A percentile compares a stretch with the other conserved stretches of the same genome.
These are phyloP conservation scores for Tipula unca DNA, from an alignment of 2,888 invertebrate species.

Conservation along the genomic window DNA sequence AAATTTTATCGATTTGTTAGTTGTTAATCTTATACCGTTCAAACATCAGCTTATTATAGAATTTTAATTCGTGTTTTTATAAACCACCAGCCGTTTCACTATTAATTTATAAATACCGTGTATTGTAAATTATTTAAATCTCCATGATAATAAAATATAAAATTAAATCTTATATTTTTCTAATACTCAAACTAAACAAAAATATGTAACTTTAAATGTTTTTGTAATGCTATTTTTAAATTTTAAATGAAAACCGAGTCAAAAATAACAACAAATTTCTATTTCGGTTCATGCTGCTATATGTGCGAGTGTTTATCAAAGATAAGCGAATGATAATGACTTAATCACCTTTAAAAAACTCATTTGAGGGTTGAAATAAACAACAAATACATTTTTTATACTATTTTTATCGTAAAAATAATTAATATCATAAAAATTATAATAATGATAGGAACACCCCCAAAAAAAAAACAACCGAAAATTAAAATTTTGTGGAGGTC, in stretches of 20 bases:
- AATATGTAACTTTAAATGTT: neutral
- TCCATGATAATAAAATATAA: neutral
- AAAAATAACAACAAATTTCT: neutral
- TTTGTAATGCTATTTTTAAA: neutral
- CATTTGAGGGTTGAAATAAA: slow-evolving; percentile 14
- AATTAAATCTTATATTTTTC: neutral
- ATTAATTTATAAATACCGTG: too few relatives aligned
- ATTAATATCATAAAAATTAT: neutral
- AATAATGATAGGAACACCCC: neutral
- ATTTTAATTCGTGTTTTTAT: too few relatives aligned
- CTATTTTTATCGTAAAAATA: neutral
- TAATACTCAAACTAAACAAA: neutral
- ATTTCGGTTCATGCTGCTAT: neutral
- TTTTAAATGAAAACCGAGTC: neutral
- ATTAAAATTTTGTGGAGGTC: neutral
- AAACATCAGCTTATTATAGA: too few relatives aligned
- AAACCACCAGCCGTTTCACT: too few relatives aligned
- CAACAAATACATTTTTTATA: neutral
- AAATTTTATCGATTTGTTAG: too few relatives aligned
- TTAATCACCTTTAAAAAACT: slow-evolving; percentile 17
- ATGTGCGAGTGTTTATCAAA: neutral
- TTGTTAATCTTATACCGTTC: too few relatives aligned
- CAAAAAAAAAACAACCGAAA: neutral
- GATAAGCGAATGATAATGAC: slow-evolving; percentile 18
- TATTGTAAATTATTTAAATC: too few relatives aligned